phyloP scores from a whole-genome alignment of 2,888 invertebrate species.

The Xestoiulus laeticollis region DNA sequence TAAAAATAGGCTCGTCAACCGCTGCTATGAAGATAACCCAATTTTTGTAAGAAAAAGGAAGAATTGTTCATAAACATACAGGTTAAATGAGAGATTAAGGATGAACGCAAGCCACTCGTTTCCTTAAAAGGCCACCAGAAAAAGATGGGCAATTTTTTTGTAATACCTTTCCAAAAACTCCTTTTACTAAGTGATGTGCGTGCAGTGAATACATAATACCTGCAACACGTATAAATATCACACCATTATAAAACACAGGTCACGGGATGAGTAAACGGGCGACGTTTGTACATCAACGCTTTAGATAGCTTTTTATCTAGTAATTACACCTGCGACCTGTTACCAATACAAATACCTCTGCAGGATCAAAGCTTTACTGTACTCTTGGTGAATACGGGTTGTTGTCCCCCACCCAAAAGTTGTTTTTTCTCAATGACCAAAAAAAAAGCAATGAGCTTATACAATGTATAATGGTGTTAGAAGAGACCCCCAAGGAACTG shows the following conservation, averaged over 20 bases:
- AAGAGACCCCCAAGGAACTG: too few relatives aligned
- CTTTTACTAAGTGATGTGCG: background rate
- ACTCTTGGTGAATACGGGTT: background rate
- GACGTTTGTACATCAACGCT: background rate
- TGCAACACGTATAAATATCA: background rate
- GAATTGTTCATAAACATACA: background rate
- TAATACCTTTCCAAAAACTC: background rate
- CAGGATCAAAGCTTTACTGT: background rate
- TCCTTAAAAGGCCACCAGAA: background rate
- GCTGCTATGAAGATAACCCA: background rate
- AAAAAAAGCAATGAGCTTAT: background rate
- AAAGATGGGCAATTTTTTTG: background rate
- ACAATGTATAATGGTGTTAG: too few relatives aligned
- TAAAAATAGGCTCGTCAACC: slow-evolving; percentile 36
- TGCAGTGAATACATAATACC: background rate
- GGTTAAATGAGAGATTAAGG: background rate
- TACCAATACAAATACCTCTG: background rate
- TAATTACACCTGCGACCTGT: background rate
- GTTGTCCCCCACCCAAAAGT: background rate
- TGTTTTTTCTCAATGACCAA: background rate
- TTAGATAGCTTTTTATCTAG: background rate
- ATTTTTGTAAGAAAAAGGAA: background rate
- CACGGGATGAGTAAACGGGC: background rate
- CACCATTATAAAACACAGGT: slow-evolving; percentile 1
- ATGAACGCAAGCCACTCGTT: background rate